phyloP scores from a whole-genome alignment of 2,113 vertebrate genomes.

The Tychaedon coryphoeus region DNA sequence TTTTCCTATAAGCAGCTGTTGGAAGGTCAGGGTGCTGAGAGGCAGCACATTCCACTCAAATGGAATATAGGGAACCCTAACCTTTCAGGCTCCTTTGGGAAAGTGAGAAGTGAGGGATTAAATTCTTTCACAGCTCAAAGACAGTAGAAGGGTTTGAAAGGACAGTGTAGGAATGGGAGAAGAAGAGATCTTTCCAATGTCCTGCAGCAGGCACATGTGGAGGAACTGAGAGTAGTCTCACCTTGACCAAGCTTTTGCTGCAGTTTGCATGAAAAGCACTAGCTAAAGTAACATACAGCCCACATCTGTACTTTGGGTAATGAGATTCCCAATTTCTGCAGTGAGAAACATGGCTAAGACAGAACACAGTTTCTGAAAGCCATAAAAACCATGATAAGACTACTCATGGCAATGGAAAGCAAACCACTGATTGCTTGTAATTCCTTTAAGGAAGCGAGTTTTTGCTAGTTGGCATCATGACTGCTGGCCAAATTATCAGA shows the following conservation, averaged over 20 bases:
- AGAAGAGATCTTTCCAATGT: neutral
- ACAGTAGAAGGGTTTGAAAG: neutral
- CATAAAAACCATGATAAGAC: neutral
- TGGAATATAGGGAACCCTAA: neutral
- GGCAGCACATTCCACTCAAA: neutral
- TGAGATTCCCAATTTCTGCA: neutral
- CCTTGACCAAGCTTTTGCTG: neutral
- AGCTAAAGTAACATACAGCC: neutral
- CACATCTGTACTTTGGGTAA: neutral
- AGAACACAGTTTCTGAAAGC: neutral
- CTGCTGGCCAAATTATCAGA: neutral
- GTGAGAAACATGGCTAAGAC: neutral
- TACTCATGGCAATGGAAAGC: neutral
- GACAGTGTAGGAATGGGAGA: neutral
- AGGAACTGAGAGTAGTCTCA: neutral
- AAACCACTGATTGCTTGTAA: neutral
- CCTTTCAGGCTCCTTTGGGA: neutral
- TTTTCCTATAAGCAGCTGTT: neutral
- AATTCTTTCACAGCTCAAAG: neutral
- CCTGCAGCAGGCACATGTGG: neutral
- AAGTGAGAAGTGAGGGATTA: neutral
- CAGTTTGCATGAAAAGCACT: neutral
- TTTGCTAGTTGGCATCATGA: neutral
- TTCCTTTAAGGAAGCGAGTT: neutral
- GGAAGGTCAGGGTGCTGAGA: neutral